Percentiles rank a stretch among this genome's conserved stretches.
Conservation (phyloP, 2,888 invertebrate genomes). For the Cerceris ruficornis region DNA sequence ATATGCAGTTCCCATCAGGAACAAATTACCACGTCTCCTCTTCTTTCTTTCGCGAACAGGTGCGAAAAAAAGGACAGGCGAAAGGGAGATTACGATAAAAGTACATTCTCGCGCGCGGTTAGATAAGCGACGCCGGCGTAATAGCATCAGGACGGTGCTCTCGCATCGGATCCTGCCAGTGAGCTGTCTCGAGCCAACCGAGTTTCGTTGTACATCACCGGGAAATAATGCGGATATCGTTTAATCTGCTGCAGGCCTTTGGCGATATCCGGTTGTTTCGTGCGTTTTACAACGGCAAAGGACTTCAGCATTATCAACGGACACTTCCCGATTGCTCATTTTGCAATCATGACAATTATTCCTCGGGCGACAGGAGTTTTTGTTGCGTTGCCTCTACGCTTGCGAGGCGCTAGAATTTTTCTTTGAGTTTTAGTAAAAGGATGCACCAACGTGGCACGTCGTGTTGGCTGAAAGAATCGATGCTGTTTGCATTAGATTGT, state of each 20-base stretch:
- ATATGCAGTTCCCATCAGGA: not conserved
- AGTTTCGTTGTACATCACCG: slow-evolving; percentile 37
- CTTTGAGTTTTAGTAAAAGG: no score
- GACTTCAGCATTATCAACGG: slow-evolving; percentile 25
- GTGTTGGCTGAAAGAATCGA: no score
- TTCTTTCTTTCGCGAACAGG: not conserved
- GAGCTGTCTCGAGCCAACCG: slow-evolving; percentile 7
- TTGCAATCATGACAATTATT: slow-evolving; percentile 23
- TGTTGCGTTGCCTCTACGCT: slow-evolving; percentile 8
- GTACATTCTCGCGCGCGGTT: slow-evolving; percentile 10
- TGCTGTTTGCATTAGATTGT: no score
- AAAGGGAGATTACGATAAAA: not conserved
- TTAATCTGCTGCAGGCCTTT: slow-evolving; percentile 35
- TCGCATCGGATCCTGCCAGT: no score
- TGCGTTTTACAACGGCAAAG: slow-evolving; percentile 36
- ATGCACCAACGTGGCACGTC: no score
- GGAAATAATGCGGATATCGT: slow-evolving; percentile 51
- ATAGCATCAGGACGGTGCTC: slow-evolving; percentile 1
- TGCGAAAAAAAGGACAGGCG: not conserved
- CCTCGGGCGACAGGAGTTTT: slow-evolving; percentile 33
- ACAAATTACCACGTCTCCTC: not conserved
- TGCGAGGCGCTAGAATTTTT: no score
- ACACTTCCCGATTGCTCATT: slow-evolving; percentile 41
- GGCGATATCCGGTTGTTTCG: slow-evolving; percentile 19
- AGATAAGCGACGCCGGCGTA: slow-evolving; percentile 33